These are phyloP conservation scores for Aleiodes testaceus DNA, from an alignment of 2,888 invertebrate species.

Conservation along the genomic window DNA sequence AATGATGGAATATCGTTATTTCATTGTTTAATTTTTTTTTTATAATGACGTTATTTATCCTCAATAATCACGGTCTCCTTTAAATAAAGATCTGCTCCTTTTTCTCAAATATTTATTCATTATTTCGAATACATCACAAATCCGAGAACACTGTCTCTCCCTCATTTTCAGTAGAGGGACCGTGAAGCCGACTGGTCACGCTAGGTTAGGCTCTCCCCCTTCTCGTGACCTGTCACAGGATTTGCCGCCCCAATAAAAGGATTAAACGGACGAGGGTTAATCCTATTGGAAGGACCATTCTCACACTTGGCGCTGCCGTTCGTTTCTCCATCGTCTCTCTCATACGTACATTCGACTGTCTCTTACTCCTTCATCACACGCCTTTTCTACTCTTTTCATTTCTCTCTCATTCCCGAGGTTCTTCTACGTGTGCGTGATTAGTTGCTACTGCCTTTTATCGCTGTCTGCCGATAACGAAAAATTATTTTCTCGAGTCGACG, in stretches of 20 bases:
- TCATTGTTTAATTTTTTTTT: too few relatives aligned
- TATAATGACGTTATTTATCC: too few relatives aligned
- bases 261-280: constrained; percentile 72
- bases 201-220: constrained; percentile 32
- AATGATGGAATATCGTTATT: too few relatives aligned
- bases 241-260: constrained; percentile 71
- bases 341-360: constrained; percentile 36
- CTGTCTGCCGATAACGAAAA: constrained; percentile 55
- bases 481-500: constrained; percentile 53
- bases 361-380: constrained; percentile 13
- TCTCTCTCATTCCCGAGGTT: constrained; percentile 24
- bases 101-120: too few relatives aligned
- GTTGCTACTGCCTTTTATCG: constrained; percentile 47
- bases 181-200: constrained; percentile 53
- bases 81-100: too few relatives aligned
- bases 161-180: constrained; percentile 2
- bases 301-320: constrained; percentile 56
- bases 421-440: constrained; percentile 49
- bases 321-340: constrained; percentile 48
- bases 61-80: too few relatives aligned
- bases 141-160: neutral
- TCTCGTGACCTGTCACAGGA: constrained; percentile 67
- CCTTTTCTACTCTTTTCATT: constrained; percentile 19
- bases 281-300: constrained; percentile 69
- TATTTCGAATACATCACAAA: constrained; percentile 15